Conservation (phyloP, 2,888 invertebrate species). For the Pseudoips prasinana region DNA sequence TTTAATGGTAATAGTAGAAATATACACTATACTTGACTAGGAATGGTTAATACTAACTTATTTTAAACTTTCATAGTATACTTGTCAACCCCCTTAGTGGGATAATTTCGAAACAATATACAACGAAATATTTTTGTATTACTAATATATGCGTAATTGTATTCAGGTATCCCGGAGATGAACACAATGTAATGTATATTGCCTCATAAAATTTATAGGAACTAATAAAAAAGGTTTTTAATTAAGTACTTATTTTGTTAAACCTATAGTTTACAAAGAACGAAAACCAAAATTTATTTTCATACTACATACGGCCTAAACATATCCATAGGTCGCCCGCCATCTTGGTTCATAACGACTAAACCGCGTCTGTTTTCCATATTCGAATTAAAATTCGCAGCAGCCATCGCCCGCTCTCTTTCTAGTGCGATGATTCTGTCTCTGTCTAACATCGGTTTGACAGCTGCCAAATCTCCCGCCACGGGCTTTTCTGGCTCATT, state of each 20-base stretch:
- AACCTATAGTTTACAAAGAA: slow-evolving; percentile 20
- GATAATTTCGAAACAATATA: slow-evolving; percentile 1
- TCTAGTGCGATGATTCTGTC: slow-evolving; percentile 75
- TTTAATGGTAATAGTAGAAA: slow-evolving; percentile 31
- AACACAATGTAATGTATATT: too few species aligned
- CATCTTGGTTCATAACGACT: slow-evolving; percentile 73
- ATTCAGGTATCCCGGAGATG: too few species aligned
- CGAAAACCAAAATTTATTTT: slow-evolving; percentile 57
- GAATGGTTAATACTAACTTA: slow-evolving; percentile 20
- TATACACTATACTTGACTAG: slow-evolving; percentile 35
- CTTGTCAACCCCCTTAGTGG: slow-evolving; percentile 5
- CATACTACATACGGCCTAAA: slow-evolving; percentile 81
- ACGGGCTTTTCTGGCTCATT: slow-evolving; percentile 57
- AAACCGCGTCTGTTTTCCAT: slow-evolving; percentile 74
- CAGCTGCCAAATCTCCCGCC: slow-evolving; percentile 73
- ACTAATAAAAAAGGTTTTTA: too few species aligned
- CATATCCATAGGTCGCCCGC: slow-evolving; percentile 70
- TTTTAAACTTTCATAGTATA: slow-evolving; percentile 11
- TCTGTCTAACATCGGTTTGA: slow-evolving; percentile 74
- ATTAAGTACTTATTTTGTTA: slow-evolving; percentile 2
- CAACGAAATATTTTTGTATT: too few species aligned
- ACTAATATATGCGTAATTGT: too few species aligned
- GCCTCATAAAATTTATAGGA: too few species aligned
- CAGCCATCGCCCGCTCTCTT: slow-evolving; percentile 73
- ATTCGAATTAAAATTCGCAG: slow-evolving; percentile 77